Base-by-base conservation (phyloP, 2,888 invertebrate species). In the Micoletzkya japonica region DNA sequence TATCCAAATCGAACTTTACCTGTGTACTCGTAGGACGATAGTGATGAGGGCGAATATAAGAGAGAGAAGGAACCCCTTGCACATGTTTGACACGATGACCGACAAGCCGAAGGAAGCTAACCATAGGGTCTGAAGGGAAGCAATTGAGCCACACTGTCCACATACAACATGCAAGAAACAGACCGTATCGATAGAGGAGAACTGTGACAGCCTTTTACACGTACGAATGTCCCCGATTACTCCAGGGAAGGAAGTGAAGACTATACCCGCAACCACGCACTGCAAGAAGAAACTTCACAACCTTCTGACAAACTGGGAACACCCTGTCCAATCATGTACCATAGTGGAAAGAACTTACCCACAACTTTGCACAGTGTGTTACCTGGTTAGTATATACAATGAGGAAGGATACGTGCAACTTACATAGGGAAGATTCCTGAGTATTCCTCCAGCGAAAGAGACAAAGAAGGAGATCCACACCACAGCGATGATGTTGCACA, bases 231-330 rank as follows among this genome's bases (percentile, higher is more conserved):
- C 68, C 1, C 58, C 68, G 52, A 58, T 39, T 1, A 68, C 24
- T 30, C 68, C 68, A 28, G 68, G 68, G 58, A 68, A 68, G 28
- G 68, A 68, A 58, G 68, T 58, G 34, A 68, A 28, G 4, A 36
- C 58, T 4, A 68, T 37, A 39, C 57, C 28, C 4, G 68, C 57
- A 34, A 68, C 20, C 3, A 68, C 68, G 17, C 68, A 68, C 68
- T 68, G n/a, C 26, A 67, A 20, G n/a, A 20, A 39, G 24, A 30
- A n/a, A 52, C 52, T 7, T 17, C n/a, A 6, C 17, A 17, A 10
- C 39, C 39, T 10, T 7, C 17, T 7, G 10, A 10, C 17, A 39
- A 10, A 39, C n/a, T 20, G 10, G 52, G n/a, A n/a, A 14, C 52
- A 52, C 24, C 20, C 32, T n/a, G 28, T 36, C 32, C n/a, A 58